Evolutionary conservation across 2,797 vertebrate species (phyloP).

Genomic region (Chelon labrosus): DNA sequence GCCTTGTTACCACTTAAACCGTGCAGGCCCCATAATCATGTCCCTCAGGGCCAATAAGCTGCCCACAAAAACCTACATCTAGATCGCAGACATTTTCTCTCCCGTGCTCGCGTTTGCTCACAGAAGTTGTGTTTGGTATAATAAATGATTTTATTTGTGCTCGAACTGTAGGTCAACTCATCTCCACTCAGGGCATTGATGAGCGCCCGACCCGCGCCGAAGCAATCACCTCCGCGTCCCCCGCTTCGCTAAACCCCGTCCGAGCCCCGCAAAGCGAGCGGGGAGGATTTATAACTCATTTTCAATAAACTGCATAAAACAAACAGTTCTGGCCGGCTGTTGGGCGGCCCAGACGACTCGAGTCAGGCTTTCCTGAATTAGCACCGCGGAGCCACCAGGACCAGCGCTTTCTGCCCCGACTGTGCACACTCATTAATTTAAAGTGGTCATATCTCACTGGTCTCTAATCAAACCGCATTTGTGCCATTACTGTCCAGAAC

Average conservation of each 20-base stretch:
- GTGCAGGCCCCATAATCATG: constrained; percentile 74
- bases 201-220: constrained; percentile 51
- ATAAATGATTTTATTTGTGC: constrained; percentile 53
- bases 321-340: constrained; percentile 69
- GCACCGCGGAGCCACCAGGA: constrained; percentile 64
- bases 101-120: constrained; percentile 8
- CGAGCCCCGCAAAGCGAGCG: constrained; percentile 31
- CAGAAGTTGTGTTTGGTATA: constrained; percentile 30
- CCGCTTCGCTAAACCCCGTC: constrained; percentile 54
- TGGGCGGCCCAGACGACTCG: constrained; percentile 48
- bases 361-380: constrained; percentile 75
- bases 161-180: constrained; percentile 50
- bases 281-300: constrained; percentile 74
- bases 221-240: constrained; percentile 66
- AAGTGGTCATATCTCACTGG: constrained; percentile 80
- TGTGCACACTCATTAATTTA: constrained; percentile 77
- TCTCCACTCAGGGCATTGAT: constrained; percentile 25
- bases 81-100: constrained; percentile 25
- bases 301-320: constrained; percentile 79
- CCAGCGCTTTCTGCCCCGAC: constrained; percentile 55
- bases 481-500: constrained; percentile 69
- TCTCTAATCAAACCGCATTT: constrained; percentile 79
- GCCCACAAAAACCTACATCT: constrained; percentile 34
- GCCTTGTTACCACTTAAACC: constrained; percentile 80
- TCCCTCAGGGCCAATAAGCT: constrained; percentile 64